Base-by-base conservation (phyloP, 2,888 invertebrate species). In the Diarsia brunnea region DNA sequence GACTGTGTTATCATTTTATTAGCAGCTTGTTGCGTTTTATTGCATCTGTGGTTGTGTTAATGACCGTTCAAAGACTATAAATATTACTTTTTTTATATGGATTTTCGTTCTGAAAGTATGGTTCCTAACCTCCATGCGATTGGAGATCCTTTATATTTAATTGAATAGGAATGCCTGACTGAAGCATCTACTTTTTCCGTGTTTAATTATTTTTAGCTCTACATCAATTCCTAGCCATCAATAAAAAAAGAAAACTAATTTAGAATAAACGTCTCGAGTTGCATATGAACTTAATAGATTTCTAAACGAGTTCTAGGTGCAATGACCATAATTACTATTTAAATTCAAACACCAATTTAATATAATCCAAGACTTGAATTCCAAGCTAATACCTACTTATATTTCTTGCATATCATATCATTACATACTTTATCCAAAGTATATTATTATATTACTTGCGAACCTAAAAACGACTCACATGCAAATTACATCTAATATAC, bases 261-360 rank as follows among this genome's bases (percentile, higher is more conserved):
- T 31, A 16, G 53, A 24, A 12, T 49, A 31, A n/a, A 2, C 38
- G 1, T 12, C 12, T 21, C 47, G 4, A 45, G 49, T 63, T 16
- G 11, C 5, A 12, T n/a, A 24, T 27, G 27, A 58, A 24, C 3
- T 16, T 24, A 72, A 64, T 69, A 61, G 51, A 71, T 71, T 70
- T 71, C 38, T 75, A 79, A 84, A 82, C 82, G 72, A 78, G 75
- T 87, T 82, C 51, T 74, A 84, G 84, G 71, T 85, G 79, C 82
- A 84, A 73, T 73, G 75, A 82, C 79, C 76, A 73, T 86, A 79
- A 84, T 75, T 71, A 82, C 61, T 65, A 58, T 73, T 68, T 66
- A 60, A 73, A 79, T 71, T 82, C 73, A 75, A 69, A 76, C 51
- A 69, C 60, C 76, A 67, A 73, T 87, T 84, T 84, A 47, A 76